Base-by-base conservation (phyloP, 2,113 vertebrate genomes). In the Orthonyx spaldingii region DNA sequence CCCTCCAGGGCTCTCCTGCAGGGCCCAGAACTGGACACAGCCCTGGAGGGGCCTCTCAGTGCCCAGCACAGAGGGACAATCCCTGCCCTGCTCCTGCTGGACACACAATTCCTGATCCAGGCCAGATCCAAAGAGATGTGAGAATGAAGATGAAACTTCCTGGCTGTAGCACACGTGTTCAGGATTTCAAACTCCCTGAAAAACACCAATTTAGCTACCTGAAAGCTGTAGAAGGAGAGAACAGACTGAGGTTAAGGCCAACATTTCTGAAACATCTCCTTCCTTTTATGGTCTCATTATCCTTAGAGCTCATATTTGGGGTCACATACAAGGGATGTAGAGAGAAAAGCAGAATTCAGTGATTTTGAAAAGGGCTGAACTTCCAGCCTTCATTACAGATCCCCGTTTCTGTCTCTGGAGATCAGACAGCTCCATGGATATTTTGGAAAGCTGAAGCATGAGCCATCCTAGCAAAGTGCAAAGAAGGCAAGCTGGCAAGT, bases 141-240 rank as follows among this genome's bases (percentile, higher is more conserved):
- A 72, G 39, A 74, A 68, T 15, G 26, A 74, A 81, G 60, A 89
- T 53, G 12, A 84, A 91, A 75, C 16, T 27, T 27, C 39, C 56
- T 88, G 53, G 70, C 46, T 87, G 33, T 27, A 61, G 33, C 47
- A 61, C 7, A 0, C 0, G 0, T 5, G 3, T 72, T 77, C 46
- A 68, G 52, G 19, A 82, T 87, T 91, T 82, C 52, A 89, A 66
- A 81, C 6, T 16, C n/a, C 5, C 37, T 71, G 35, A 35, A 19
- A 63, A 63, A 52, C 6, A 39, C 61, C 49, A 64, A 9, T 84
- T 84, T 66, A 88, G 35, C 50, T 69, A 12, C 30, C 64, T 71
- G 55, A 22, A 39, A 84, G 10, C 52, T 60, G 35, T 7, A 39
- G 42, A 56, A 52, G 35, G 23, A 79, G 35, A 71, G 35, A 91